Base-by-base conservation (phyloP, 2,113 vertebrate species). In the Xiphophorus hellerii region DNA sequence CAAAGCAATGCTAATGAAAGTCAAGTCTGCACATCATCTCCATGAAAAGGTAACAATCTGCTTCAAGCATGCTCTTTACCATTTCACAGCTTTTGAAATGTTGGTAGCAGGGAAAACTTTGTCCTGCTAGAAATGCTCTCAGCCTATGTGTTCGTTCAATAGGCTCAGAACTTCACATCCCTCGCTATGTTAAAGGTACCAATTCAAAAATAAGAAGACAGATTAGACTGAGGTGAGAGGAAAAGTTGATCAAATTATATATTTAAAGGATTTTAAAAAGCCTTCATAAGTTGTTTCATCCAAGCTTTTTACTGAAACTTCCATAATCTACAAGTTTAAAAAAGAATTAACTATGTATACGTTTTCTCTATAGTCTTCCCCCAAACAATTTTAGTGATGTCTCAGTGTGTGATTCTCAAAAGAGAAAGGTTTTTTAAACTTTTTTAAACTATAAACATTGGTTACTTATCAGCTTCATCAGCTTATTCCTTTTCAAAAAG, bases 1-100 rank as follows among this genome's bases (percentile, higher is more conserved):
- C 61, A 84, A 78, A 80, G 74, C 64, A 62, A 69, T 35, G 60
- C 78, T 74, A 77, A 81, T 85, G 62, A 87, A 88, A 79, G 80
- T 82, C 73, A 87, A 79, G 61, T 10, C 73, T 83, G 73, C 79
- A 76, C 25, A 58, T 37, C 80, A 79, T n/a, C 58, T 29, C 65
- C 3, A 67, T 76, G 78, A 84, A 84, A 85, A 82, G 67, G 54
- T 80, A 78, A 82, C 37, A 80, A 39, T 60, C 67, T 14, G 28
- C 81, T 86, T 66, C 76, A 73, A 66, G 67, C 13, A 65, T 63
- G 42, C 72, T 63, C 66, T 76, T 78, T 69, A 74, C 66, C 25
- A 11, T 80, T 81, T 75, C 63, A 77, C 29, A 66, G 64, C 66
- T 69, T 77, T 69, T 67, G 42, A 61, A 73, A 30, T 61, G 54